Conservation (phyloP, 2,888 invertebrate species). For the Steinernema scapterisci region DNA sequence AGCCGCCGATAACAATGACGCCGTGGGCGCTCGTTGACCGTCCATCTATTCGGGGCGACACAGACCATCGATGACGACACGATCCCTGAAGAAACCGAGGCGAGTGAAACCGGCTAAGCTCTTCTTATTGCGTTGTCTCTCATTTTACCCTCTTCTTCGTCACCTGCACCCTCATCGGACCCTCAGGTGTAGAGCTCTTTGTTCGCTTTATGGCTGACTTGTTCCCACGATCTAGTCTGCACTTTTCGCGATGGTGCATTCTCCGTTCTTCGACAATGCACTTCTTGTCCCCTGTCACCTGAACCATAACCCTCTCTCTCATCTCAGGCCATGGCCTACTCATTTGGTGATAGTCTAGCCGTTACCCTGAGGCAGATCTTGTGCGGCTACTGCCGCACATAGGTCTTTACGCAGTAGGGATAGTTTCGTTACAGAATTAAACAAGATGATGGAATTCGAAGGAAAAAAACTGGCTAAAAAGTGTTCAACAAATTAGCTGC, state of each 20-base stretch:
- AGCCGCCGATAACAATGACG: slow-evolving; percentile 30
- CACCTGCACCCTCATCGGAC: slow-evolving; percentile 27
- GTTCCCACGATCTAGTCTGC: slow-evolving; percentile 30
- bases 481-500: slow-evolving; percentile 11
- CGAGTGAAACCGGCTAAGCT: slow-evolving; percentile 33
- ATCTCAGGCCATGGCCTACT: not conserved
- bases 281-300: slow-evolving; percentile 17
- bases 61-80: slow-evolving; percentile 32
- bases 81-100: slow-evolving; percentile 29
- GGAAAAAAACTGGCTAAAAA: slow-evolving; percentile 9
- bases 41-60: slow-evolving; percentile 23
- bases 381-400: no score
- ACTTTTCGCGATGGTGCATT: slow-evolving; percentile 24
- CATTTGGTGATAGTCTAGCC: not conserved
- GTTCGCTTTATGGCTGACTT: slow-evolving; percentile 31
- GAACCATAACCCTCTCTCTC: not conserved
- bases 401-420: no score
- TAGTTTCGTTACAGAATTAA: no score
- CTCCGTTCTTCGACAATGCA: slow-evolving; percentile 21
- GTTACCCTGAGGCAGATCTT: no score
- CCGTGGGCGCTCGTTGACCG: slow-evolving; percentile 23
- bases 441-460: not conserved
- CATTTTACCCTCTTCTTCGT: slow-evolving; percentile 23
- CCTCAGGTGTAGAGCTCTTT: slow-evolving; percentile 31
- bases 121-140: slow-evolving; percentile 30